Evolutionary conservation across 2,797 vertebrate genomes (phyloP), one percentile per base, ranked within the genome.

Genomic region (Ficedula albicollis): DNA sequence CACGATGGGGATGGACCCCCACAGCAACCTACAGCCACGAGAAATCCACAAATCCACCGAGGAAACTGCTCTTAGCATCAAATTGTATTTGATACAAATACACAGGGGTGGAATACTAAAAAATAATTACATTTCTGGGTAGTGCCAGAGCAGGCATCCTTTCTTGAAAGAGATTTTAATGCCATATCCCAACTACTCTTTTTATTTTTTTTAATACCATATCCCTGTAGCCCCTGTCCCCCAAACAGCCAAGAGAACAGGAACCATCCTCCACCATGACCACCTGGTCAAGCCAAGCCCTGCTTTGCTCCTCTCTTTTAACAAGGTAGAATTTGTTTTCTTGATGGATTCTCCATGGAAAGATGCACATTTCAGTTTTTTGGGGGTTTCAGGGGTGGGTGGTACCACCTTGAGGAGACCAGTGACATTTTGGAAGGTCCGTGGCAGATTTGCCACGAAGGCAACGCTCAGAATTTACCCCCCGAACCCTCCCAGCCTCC

Each of bases 1-100:
- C 17, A 1, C 1, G 0, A 5, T 0, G 6, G 1, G 11, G 3
- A 0, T 5, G 39, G 30, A 6, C 36, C 4, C 4, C 67, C 19
- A 1, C 0, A 6, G 7, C 63, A 26, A 0, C 17, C 48, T 16
- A 10, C 10, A 48, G 73, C 30, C 27, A 5, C 29, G 7, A 77
- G 41, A 56, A 89, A 86, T 22, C 19, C n/a, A 26, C 64, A 21
- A 8, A 34, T 7, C 55, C 30, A 6, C 44, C 11, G 34, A 23
- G 55, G 55, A 69, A 70, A 67, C 15, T 5, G 29, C 7, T 25
- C 59, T 32, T 15, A 15, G 19, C 69, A n/a, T 49, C 62, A 15
- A 43, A 54, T n/a, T 9, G 1, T 11, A 5, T 55, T 41, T 13
- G 48, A 62, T 32, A 55, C 5, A 49, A 78, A 41, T 14, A 15